A percentile compares a stretch with the other conserved stretches of the same genome.
These are phyloP conservation scores for Vultur gryphus DNA, from an alignment of 2,797 vertebrate genomes.

Conservation along the genomic window DNA sequence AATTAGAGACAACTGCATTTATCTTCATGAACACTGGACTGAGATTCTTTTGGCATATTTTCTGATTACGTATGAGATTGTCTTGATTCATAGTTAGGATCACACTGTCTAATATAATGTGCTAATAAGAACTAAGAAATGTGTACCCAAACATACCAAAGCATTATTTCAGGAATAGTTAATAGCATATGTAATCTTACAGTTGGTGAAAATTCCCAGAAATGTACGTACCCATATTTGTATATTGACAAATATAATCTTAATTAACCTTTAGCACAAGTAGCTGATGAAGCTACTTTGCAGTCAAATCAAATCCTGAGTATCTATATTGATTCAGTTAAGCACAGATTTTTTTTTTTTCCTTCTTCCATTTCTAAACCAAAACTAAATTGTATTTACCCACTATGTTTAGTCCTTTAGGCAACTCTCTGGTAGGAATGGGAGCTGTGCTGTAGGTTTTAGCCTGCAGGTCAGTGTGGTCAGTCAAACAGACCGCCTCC, in stretches of 20 bases:
- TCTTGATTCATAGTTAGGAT: background rate
- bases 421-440: background rate
- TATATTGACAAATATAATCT: conserved; percentile 7
- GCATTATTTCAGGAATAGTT: background rate
- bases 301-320: background rate
- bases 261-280: conserved; percentile 22
- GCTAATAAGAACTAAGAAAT: background rate
- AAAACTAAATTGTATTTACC: background rate
- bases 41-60: background rate
- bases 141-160: background rate
- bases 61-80: background rate
- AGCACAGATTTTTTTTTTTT: background rate
- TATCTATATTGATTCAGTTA: background rate
- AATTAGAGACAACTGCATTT: background rate
- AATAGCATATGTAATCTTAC: background rate
- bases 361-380: background rate
- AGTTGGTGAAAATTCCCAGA: background rate
- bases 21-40: background rate
- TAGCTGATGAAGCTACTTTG: conserved; percentile 10
- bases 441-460: background rate
- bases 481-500: background rate
- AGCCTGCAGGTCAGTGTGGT: background rate
- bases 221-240: background rate
- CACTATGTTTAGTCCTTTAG: background rate
- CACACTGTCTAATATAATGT: background rate